phyloP scores from a whole-genome alignment of 2,113 vertebrate species.

The Campylomormyrus numenius region DNA sequence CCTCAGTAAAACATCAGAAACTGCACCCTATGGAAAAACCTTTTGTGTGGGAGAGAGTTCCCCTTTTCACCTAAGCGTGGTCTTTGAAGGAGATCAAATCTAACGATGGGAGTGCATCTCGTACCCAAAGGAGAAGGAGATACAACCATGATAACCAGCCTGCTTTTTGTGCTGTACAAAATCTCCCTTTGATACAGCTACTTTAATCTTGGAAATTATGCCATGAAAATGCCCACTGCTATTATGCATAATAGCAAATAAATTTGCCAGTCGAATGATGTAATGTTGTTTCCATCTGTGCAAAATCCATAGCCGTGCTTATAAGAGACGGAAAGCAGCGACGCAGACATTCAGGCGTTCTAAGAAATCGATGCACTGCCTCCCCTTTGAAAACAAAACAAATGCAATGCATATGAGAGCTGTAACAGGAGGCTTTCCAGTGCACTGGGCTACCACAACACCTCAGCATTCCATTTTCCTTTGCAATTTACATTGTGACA shows the following conservation, averaged over 20 bases:
- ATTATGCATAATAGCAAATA: background rate
- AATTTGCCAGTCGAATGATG: constrained; percentile 3
- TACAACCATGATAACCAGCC: background rate
- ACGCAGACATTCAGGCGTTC: background rate
- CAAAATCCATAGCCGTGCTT: background rate
- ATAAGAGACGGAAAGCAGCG: background rate
- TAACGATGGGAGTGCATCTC: background rate
- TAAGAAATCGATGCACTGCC: background rate
- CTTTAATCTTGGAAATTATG: background rate
- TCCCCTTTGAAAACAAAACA: constrained; percentile 1
- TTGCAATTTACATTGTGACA: constrained; percentile 19
- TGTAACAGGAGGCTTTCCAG: background rate
- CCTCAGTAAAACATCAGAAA: constrained; percentile 6
- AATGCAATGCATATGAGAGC: background rate
- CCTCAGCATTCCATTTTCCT: constrained; percentile 29
- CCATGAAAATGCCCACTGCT: background rate
- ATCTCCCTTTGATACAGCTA: background rate
- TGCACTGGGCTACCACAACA: constrained; percentile 20
- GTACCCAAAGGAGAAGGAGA: background rate
- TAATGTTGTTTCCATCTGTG: background rate
- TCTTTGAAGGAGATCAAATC: constrained; percentile 8
- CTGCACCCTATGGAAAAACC: background rate
- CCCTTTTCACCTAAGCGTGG: background rate
- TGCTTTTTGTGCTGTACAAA: background rate
- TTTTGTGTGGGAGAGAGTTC: constrained; percentile 14